Percentiles rank a stretch among this genome's conserved stretches.
Evolutionary conservation across 2,888 invertebrate species (phyloP).

Genomic region (Erebia epiphron): DNA sequence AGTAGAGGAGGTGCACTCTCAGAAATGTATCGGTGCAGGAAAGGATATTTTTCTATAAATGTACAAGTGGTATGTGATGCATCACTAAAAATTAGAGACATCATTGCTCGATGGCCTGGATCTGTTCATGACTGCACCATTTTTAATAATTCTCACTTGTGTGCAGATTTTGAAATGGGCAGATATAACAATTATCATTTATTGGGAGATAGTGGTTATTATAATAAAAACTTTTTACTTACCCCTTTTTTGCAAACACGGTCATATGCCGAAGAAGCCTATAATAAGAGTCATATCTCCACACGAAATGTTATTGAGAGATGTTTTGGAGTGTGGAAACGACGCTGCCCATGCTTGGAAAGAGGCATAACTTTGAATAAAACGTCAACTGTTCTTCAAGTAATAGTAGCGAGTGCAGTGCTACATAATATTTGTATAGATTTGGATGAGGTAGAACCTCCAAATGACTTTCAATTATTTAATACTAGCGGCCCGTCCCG

Average conservation of each 20-base stretch:
- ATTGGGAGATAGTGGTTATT: conserved; percentile 31
- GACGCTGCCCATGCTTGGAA: conserved; percentile 6
- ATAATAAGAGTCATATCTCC: conserved; percentile 24
- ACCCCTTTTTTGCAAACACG: conserved; percentile 17
- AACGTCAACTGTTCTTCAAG: conserved; percentile 12
- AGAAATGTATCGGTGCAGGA: conserved; percentile 23
- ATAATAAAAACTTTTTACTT: conserved; percentile 19
- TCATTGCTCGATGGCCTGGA: conserved; percentile 25
- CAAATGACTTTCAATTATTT: background rate
- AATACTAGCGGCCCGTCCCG: no score
- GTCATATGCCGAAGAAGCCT: conserved; percentile 18
- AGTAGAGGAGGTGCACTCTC: conserved; percentile 15
- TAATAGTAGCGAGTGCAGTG: conserved; percentile 6
- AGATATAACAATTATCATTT: conserved; percentile 10
- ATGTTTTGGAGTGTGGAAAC: conserved; percentile 20
- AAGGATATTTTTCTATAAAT: conserved; percentile 26
- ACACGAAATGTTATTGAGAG: conserved; percentile 23
- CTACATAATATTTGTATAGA: background rate
- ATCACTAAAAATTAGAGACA: conserved; percentile 18
- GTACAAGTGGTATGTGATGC: conserved; percentile 7
- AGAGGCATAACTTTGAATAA: conserved; percentile 9
- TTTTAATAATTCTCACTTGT: conserved; percentile 8
- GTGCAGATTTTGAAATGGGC: conserved; percentile 22
- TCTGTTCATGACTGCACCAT: conserved; percentile 24
- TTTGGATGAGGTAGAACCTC: background rate